Evolutionary conservation across 2,888 invertebrate genomes (phyloP).

Genomic region (Trachelus troglodyta): DNA sequence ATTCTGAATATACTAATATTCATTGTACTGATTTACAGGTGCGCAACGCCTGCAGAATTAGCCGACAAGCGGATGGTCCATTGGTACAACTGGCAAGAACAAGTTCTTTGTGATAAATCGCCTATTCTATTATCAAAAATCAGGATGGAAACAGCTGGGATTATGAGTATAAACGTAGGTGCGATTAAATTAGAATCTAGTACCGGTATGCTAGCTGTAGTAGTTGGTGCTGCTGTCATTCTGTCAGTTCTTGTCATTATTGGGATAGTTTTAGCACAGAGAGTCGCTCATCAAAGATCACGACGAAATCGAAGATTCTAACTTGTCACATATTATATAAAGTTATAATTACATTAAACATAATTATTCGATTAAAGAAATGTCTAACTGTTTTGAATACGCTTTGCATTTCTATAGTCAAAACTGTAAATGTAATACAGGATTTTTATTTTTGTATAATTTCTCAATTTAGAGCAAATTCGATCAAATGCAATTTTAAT

Average conservation of each 20-base stretch:
- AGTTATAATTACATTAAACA: constrained; percentile 7
- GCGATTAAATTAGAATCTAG: constrained; percentile 44
- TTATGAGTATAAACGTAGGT: constrained; percentile 20
- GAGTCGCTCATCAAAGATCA: constrained; percentile 33
- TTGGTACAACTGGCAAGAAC: constrained; percentile 71
- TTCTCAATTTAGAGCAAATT: no score
- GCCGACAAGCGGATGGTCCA: constrained; percentile 70
- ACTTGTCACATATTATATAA: constrained; percentile 16
- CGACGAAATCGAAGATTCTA: constrained; percentile 55
- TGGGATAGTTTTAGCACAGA: constrained; percentile 49
- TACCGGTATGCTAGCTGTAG: constrained; percentile 41
- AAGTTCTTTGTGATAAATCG: constrained; percentile 66
- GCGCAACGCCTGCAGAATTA: constrained; percentile 67
- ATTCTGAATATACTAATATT: background rate
- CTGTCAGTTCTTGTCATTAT: constrained; percentile 45
- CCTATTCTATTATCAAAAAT: constrained; percentile 31
- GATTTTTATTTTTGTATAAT: background rate
- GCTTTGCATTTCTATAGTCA: background rate
- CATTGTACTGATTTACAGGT: constrained; percentile 59
- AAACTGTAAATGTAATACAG: background rate
- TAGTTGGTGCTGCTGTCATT: constrained; percentile 37
- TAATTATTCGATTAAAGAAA: background rate
- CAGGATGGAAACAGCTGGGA: constrained; percentile 29
- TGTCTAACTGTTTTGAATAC: background rate
- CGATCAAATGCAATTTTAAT: no score